Base-by-base conservation (phyloP, 2,113 vertebrate genomes). In the Benitochromis conjunctus region DNA sequence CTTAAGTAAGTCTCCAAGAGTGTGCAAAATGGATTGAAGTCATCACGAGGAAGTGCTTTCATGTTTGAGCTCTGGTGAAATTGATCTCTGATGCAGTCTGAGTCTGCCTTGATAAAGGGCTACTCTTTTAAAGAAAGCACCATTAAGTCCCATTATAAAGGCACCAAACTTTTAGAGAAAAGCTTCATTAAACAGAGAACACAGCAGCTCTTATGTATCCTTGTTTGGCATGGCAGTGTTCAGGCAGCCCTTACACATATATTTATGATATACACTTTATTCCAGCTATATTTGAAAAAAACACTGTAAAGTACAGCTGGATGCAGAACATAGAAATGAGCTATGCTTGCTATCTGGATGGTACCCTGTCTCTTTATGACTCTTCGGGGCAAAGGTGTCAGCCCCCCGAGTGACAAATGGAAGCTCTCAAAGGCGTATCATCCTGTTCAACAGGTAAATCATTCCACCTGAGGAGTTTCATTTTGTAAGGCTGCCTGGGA, bases 401-500 rank as follows among this genome's bases (percentile, higher is more conserved):
- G 29, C 46, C 48, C 69, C 36, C 48, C 9, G 1, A 21, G 81
- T 93, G 88, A 94, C 69, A 93, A 94, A 93, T 90, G 76, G 81
- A 51, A 51, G 43, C 86, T 86, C 89, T 93, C 82, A 89, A 91
- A 89, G 80, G 34, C 24, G 5, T 82, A 84, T 90, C 79, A 80
- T 84, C 80, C 62, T 85, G 85, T 87, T 91, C 62, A 89, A 88
- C 91, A 89, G 92, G 90, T 95, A 95, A 94, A 93, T 95, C 90
- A 92, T 92, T 92, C 83, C 88, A 88, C 91, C 88, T 90, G 84
- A 91, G 89, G 89, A 60, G 81, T 88, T 89, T 83, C 71, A 58
- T 90, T 92, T 88, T 89, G 88, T 86, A 84, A 86, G 48, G 64
- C 31, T 81, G 81, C 91, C 91, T 3, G 14, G 31, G 79, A 88